These are phyloP conservation scores for Mylabris sibirica DNA, from an alignment of 2,888 invertebrate species.

Conservation along the genomic window DNA sequence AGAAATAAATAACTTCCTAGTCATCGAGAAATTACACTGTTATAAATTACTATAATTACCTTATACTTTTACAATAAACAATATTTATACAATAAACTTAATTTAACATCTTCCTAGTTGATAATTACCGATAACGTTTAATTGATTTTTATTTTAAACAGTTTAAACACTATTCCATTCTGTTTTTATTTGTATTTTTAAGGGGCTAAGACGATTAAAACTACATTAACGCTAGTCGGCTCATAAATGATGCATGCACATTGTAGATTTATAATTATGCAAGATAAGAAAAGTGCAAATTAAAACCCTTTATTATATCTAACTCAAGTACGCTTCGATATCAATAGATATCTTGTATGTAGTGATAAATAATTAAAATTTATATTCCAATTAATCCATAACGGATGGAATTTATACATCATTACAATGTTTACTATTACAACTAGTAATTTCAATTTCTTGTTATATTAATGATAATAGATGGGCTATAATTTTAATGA, in stretches of 20 bases:
- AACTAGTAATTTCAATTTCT: background rate
- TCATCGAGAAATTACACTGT: slow-evolving; percentile 4
- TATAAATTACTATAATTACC: slow-evolving; percentile 1
- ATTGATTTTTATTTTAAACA: background rate
- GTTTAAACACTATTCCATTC: background rate
- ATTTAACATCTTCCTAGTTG: background rate
- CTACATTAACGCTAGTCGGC: too few relatives aligned
- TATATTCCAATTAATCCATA: background rate
- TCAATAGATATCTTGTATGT: too few relatives aligned
- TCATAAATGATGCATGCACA: too few relatives aligned
- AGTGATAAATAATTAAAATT: background rate
- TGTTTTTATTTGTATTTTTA: background rate
- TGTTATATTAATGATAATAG: background rate
- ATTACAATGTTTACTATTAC: background rate
- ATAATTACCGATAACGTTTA: background rate
- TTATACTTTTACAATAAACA: background rate
- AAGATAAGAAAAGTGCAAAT: too few relatives aligned
- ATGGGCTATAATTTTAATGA: background rate
- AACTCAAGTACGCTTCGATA: background rate
- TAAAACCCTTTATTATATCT: too few relatives aligned
- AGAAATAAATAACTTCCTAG: slow-evolving; percentile 6
- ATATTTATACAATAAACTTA: background rate
- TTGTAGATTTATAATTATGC: too few relatives aligned
- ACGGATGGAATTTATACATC: background rate
- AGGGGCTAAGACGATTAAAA: too few relatives aligned